Evolutionary conservation across 2,113 vertebrate genomes (phyloP), one percentile per base, ranked within the genome.

Genomic region (Atlantisia rogersi): DNA sequence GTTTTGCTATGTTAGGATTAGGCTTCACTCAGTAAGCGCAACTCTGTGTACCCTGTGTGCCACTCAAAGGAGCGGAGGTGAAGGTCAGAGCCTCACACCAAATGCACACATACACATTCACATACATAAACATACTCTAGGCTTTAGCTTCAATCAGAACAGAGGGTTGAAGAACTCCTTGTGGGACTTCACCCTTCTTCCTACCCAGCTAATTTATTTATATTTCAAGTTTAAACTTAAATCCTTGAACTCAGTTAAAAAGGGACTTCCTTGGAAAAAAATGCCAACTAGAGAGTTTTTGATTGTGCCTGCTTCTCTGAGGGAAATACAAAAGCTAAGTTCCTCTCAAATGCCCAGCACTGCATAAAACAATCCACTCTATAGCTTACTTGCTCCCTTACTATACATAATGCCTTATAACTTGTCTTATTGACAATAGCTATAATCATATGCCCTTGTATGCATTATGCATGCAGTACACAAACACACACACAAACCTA

Each of bases 41-140:
- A 55, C 15, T 31, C 53, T 40, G n/a, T 1, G 0, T 37, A 20
- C 11, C 18, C 53, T 2, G 0, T 0, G 0, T 28, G 26, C 26
- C 50, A 37, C 55, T 88, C 42, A 52, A 52, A 69, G 62, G 39
- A 80, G 44, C 29, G n/a, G 68, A 29, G 58, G 22, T 18, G 55
- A 91, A 35, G 60, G 39, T 37, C 16, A 12, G 39, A 85, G 58
- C 26, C 31, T 59, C 28, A 44, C 14, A 40, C 15, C 52, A 50
- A 14, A 8, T 9, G 32, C 29, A 69, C 44, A 58, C 35, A 15
- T 21, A 39, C n/a, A 26, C 5, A 35, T 50, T 69, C 32, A 39
- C 25, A 26, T 14, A 13, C 11, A 15, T 22, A 37, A n/a, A 40
- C 11, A 5, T 6, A 52, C 32, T 29, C 65, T 16, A 32, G 35